Percentiles rank a stretch among this genome's conserved stretches.
These are phyloP conservation scores for Gortyna flavago DNA, from an alignment of 2,888 invertebrate species.

Conservation along the genomic window DNA sequence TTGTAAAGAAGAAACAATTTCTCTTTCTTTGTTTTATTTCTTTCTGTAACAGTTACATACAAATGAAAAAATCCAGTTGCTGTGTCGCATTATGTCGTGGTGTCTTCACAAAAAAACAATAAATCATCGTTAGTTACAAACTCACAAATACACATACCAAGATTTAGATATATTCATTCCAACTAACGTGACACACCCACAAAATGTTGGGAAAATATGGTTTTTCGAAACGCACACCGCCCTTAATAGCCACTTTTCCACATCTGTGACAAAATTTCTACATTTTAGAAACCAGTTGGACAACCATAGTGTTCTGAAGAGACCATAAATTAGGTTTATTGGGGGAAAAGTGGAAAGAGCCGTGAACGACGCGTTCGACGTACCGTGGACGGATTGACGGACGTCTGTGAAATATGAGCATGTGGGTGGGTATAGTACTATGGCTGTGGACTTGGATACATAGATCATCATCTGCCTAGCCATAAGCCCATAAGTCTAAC, in stretches of 20 bases:
- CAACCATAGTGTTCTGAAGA: conserved; percentile 26
- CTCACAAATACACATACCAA: background rate
- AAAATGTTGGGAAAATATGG: background rate
- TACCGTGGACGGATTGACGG: conserved; percentile 61
- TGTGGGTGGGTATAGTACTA: background rate
- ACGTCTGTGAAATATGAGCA: conserved; percentile 53
- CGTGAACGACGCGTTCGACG: conserved; percentile 27
- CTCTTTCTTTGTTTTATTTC: background rate
- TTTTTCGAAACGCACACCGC: conserved; percentile 19
- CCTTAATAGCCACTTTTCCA: conserved; percentile 18
- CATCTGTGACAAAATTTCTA: conserved; percentile 38
- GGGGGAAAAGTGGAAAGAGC: conserved; percentile 75
- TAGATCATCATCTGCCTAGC: too few species aligned
- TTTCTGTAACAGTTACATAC: background rate
- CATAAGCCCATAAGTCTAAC: too few species aligned
- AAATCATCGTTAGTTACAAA: background rate
- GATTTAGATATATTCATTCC: background rate
- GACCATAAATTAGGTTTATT: conserved; percentile 57
- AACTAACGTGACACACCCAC: conserved; percentile 1
- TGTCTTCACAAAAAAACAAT: background rate
- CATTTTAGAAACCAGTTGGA: conserved; percentile 40
- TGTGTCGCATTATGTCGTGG: background rate
- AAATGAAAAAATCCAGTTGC: background rate
- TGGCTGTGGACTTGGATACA: conserved; percentile 36
- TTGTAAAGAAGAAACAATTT: background rate